Evolutionary conservation across 30 jellyfish, hydroid and myxozoan genomes (phyloP), one percentile per base, ranked within the genome.

Genomic region (Clytia hemisphaerica): DNA sequence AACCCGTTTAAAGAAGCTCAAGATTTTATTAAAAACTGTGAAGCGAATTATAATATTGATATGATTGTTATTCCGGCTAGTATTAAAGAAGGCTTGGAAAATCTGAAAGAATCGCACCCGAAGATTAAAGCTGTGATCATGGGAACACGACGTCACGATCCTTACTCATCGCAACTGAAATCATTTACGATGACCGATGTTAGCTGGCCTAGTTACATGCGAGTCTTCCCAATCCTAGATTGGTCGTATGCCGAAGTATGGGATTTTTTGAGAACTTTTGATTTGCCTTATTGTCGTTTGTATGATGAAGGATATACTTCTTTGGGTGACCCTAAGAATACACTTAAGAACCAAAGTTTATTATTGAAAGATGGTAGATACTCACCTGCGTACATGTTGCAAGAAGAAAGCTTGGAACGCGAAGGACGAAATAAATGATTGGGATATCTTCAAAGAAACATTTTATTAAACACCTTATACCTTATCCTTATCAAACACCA

Each of bases 111-210:
- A 25, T 35, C 34, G 63, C 66, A 78, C 64, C 97, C 97, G 10
- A 64, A 72, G 5, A 45, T 90, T 26, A 77, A 78, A 61, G 95
- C 98, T 24, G 84, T 94, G 35, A 28, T 90, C 0, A 90, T 90
- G 98, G 98, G 98, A 15, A 90, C 98, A 25, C 69, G 97, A 25
- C 93, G 97, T 3, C 94, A 88, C 46, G 97, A 88, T 72, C 97
- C 97, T 10, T 88, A 79, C 48, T 88, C 97, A 12, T 36, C 83
- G 7, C 27, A 45, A 44, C 77, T 88, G 59, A 83, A 93, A 5
- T 51, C 97, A 9, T 88, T 88, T 47, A 34, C 93, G 22, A 74
- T 88, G 64, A 90, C 98, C 6, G 99, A 92, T 66, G 30, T 63
- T n/a, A 79, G 49, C 60, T 92, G 94, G 94, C 96, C 99, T 12